phyloP scores from a whole-genome alignment of 2,113 vertebrate genomes.

The Delphinapterus leucas region DNA sequence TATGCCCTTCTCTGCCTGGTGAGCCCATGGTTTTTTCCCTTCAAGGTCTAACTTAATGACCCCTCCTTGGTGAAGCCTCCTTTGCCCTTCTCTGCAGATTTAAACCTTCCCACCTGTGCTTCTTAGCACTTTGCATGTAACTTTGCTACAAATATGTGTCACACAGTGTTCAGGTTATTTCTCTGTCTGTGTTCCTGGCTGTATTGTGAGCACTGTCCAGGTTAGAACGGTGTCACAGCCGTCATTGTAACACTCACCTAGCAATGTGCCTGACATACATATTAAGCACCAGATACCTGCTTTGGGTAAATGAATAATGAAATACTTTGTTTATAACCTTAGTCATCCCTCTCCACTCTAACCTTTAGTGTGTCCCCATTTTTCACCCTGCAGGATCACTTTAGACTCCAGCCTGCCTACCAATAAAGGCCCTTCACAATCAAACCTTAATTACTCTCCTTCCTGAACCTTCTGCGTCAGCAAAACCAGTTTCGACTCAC shows the following conservation, averaged over 20 bases:
- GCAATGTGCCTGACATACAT: background rate
- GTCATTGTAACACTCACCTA: background rate
- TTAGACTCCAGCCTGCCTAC: background rate
- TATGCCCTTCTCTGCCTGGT: background rate
- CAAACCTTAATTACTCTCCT: background rate
- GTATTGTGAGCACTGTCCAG: background rate
- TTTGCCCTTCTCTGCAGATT: background rate
- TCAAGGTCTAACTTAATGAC: background rate
- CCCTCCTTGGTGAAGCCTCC: background rate
- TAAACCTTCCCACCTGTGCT: background rate
- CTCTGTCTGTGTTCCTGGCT: background rate
- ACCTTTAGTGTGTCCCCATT: background rate
- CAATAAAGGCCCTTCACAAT: background rate
- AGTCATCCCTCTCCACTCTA: background rate
- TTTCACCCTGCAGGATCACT: background rate
- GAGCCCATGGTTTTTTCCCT: background rate
- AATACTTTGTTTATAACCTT: background rate
- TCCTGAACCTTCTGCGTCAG: constrained; percentile 5
- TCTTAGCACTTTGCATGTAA: background rate
- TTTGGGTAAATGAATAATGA: constrained; percentile 18
- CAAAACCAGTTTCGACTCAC: background rate
- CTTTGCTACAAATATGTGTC: background rate
- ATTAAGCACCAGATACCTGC: background rate
- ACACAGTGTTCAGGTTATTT: background rate
- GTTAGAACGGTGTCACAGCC: background rate